Evolutionary conservation across 2,113 vertebrate species (phyloP).

Genomic region (Vombatus ursinus): DNA sequence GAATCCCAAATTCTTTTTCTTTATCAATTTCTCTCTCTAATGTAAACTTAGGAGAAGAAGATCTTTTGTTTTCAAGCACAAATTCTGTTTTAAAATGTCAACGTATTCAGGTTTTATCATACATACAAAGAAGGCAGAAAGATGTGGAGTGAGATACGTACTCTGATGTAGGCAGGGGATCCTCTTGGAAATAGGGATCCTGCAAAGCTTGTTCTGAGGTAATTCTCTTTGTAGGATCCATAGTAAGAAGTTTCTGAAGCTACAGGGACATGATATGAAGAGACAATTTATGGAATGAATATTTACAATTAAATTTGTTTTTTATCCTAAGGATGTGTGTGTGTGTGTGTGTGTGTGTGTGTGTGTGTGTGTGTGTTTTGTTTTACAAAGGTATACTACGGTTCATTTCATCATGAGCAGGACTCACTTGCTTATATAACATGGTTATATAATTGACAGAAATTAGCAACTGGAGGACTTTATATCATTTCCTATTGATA

Average conservation of each 20-base stretch:
- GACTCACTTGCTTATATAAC: neutral
- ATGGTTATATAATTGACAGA: conserved; percentile 20
- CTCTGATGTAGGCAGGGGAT: conserved; percentile 97
- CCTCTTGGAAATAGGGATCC: conserved; percentile 98
- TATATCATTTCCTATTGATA: neutral
- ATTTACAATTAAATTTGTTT: conserved; percentile 56
- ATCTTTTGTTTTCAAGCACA: neutral
- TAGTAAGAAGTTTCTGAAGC: conserved; percentile 98
- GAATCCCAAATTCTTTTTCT: neutral
- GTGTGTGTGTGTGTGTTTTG: neutral
- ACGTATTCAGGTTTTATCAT: neutral
- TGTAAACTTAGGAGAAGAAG: neutral
- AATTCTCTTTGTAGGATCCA: conserved; percentile 99
- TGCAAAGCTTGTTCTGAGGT: conserved; percentile 98
- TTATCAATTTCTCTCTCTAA: neutral
- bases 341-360: too few species aligned
- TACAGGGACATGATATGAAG: conserved; percentile 75
- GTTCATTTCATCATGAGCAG: neutral
- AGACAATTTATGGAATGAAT: conserved; percentile 60
- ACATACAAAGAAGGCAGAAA: neutral
- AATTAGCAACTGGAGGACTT: conserved; percentile 28
- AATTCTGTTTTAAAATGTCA: conserved; percentile 14
- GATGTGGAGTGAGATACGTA: conserved; percentile 80
- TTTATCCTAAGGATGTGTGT: neutral
- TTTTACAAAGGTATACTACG: neutral